Evolutionary conservation across 2,113 vertebrate species (phyloP).

Genomic region (Nibea albiflora): DNA sequence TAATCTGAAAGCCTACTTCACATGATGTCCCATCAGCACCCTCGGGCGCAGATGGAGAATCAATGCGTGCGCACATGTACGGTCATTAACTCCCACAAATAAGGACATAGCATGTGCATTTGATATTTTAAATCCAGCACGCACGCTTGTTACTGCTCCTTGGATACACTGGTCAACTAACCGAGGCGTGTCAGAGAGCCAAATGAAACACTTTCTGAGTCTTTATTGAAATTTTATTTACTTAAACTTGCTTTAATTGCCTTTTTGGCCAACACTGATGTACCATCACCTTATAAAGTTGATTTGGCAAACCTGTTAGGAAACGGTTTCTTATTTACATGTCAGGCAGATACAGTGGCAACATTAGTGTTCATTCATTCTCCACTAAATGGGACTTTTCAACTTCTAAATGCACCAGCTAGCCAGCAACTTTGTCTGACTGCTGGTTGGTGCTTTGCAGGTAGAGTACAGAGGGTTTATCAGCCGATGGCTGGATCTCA

Average conservation of each 20-base stretch:
- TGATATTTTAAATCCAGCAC: neutral
- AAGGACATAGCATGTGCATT: neutral
- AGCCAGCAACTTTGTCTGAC: neutral
- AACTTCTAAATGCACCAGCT: neutral
- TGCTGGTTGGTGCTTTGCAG: neutral
- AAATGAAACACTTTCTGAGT: neutral
- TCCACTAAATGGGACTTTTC: neutral
- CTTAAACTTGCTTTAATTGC: neutral
- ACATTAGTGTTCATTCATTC: neutral
- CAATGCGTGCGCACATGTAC: neutral
- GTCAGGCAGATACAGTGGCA: neutral
- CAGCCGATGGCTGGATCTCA: neutral
- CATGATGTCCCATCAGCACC: neutral
- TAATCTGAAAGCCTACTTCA: constrained; percentile 6
- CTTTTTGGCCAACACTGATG: neutral
- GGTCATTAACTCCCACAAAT: neutral
- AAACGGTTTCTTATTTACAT: neutral
- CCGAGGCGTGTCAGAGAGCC: neutral
- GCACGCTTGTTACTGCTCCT: neutral
- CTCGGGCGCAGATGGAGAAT: neutral
- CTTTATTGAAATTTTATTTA: neutral
- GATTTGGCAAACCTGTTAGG: neutral
- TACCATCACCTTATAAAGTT: neutral
- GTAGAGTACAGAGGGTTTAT: neutral
- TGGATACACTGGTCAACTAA: neutral